Evolutionary conservation across 2,888 invertebrate genomes (phyloP).

Genomic region (Mesoligia furuncula): DNA sequence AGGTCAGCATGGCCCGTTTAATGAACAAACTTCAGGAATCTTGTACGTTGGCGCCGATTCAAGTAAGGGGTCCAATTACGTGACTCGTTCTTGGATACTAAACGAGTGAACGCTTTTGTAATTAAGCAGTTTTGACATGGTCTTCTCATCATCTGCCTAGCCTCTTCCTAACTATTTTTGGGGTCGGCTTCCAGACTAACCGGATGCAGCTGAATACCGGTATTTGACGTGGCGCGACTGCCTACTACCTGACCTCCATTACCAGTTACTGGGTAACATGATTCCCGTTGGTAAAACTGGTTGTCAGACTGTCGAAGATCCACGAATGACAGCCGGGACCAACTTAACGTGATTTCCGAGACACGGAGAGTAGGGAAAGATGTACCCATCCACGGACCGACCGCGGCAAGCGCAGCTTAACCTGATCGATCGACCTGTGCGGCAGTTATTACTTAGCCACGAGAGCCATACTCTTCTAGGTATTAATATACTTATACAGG

Average conservation of each 20-base stretch:
- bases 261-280: background rate
- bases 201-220: background rate
- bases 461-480: background rate
- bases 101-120: background rate
- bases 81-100: slow-evolving; percentile 16
- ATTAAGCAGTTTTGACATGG: background rate
- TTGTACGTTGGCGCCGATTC: slow-evolving; percentile 60
- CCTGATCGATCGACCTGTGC: too few species aligned
- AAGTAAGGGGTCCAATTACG: slow-evolving; percentile 48
- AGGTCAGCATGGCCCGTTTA: slow-evolving; percentile 64
- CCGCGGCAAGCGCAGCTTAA: background rate
- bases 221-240: background rate
- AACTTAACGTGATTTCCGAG: background rate
- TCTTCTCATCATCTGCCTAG: background rate
- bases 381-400: background rate
- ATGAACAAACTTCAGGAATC: slow-evolving; percentile 70
- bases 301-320: background rate
- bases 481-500: too few species aligned
- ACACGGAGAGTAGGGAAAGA: background rate
- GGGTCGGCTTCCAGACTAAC: background rate
- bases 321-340: background rate
- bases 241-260: background rate
- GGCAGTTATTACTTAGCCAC: background rate
- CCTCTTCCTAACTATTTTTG: background rate
- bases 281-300: too few species aligned